A percentile compares a stretch with the other conserved stretches of the same genome.
Evolutionary conservation across 2,113 vertebrate species (phyloP).

Genomic region (Tringa solitaria): DNA sequence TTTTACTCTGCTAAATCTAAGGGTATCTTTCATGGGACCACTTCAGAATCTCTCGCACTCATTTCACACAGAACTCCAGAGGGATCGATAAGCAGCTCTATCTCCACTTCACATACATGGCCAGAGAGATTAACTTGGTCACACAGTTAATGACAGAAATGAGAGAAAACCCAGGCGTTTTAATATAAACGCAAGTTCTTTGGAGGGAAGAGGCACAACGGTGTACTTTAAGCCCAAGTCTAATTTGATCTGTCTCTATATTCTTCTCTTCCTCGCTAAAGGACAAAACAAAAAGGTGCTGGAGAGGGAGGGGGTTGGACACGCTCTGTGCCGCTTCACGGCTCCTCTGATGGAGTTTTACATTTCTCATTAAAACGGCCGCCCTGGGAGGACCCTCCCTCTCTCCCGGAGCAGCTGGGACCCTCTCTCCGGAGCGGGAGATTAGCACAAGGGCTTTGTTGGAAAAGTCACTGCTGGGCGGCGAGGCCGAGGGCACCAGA

Average conservation of each 20-base stretch:
- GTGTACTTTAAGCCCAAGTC: not conserved
- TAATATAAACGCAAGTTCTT: not conserved
- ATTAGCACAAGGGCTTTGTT: not conserved
- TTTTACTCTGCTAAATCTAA: not conserved
- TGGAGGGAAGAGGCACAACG: fast-evolving
- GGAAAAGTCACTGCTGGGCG: not conserved
- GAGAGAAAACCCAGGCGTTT: not conserved
- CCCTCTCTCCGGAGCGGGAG: not conserved
- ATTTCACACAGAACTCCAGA: not conserved
- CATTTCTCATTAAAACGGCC: not conserved
- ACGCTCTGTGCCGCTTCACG: fast-evolving
- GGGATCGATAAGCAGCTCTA: conserved; percentile 11
- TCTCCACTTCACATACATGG: not conserved
- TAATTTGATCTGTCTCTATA: not conserved
- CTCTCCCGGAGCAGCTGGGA: not conserved
- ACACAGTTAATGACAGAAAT: not conserved
- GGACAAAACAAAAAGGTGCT: not conserved
- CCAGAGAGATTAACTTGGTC: conserved; percentile 9
- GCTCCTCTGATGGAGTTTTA: not conserved
- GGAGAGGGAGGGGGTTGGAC: not conserved
- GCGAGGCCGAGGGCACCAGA: not conserved
- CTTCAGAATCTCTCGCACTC: not conserved
- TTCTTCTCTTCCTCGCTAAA: not conserved
- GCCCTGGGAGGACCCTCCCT: not conserved
- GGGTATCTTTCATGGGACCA: not conserved